Base-by-base conservation (phyloP, 2,797 vertebrate genomes). In the Poeciliopsis presidionis region DNA sequence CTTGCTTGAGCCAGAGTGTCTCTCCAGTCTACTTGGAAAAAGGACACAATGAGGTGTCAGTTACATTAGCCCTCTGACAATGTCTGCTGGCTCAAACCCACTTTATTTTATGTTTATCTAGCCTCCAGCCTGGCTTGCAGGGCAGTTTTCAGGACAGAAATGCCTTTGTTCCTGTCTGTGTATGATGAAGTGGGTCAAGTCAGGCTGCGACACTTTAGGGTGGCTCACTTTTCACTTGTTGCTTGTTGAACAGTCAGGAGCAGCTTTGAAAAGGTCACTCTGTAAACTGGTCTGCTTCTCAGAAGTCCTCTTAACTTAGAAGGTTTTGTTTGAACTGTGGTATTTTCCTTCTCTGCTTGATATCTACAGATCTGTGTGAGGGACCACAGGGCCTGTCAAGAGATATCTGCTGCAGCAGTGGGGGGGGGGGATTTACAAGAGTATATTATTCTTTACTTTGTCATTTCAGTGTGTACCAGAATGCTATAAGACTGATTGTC, bases 141-240 rank as follows among this genome's bases (percentile, higher is more conserved):
- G 16, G 13, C 73, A n/a, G 46, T 28, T 30, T 74, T 20, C 4
- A 9, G 76, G 22, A 43, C 8, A 72, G 28, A n/a, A 47, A 25
- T 69, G 43, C 4, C 16, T 41, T 67, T 63, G 20, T 81, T 20
- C 45, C 20, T 36, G 22, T 45, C 73, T 39, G 20, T 79, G 25
- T 16, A 0, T 74, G 4, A 30, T 61, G 2, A 14, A 39, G 5
- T 47, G 63, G 75, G 59, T 77, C 25, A n/a, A 61, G 47, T 46
- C 28, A 74, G 0, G 36, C 69, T 57, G 41, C 69, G 45, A 57
- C 82, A 86, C 28, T 65, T 65, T 36, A 59, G 57, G 39, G 22
- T 84, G 74, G 20, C 22, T 45, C 63, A 83, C 20, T 53, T 73
- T 33, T 36, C 41, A 28, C 22, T 75, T 12, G 28, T 49, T 55